A percentile compares a stretch with the other conserved stretches of the same genome.
Conservation (phyloP, 2,113 vertebrate species). For the Opisthocomus hoazin region DNA sequence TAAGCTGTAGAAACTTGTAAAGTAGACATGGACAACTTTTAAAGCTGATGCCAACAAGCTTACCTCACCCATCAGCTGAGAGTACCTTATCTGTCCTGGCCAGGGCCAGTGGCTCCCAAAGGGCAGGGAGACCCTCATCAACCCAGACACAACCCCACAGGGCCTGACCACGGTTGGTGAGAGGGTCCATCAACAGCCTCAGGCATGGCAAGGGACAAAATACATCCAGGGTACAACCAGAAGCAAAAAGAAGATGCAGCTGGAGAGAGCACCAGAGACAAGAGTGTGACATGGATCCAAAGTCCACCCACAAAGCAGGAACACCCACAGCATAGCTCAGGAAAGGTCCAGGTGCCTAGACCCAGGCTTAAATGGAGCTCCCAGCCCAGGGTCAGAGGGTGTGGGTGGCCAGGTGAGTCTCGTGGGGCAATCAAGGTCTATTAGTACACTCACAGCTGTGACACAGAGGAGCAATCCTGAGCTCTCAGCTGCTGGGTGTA, state of each 20-base stretch:
- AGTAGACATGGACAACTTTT: not conserved
- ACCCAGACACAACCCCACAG: too few relatives aligned
- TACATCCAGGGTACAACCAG: not conserved
- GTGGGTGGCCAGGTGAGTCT: not conserved
- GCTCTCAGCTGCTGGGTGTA: not conserved
- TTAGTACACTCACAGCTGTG: too few relatives aligned
- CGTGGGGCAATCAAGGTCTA: not conserved
- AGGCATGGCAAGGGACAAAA: not conserved
- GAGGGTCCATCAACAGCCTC: not conserved
- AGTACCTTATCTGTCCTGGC: too few relatives aligned
- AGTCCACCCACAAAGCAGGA: rapidly evolving
- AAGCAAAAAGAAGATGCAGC: not conserved
- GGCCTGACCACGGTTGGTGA: rapidly evolving
- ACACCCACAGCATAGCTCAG: not conserved
- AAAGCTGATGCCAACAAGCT: not conserved
- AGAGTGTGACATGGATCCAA: too few relatives aligned
- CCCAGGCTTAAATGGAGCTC: not conserved
- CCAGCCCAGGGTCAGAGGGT: not conserved
- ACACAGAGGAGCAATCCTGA: not conserved
- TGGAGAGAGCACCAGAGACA: too few relatives aligned
- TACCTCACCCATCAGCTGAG: not conserved
- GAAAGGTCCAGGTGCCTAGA: rapidly evolving
- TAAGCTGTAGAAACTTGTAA: too few relatives aligned
- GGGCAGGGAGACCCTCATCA: not conserved
- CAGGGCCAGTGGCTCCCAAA: not conserved